Percentiles rank a stretch among this genome's conserved stretches.
These are phyloP conservation scores for Otis tarda DNA, from an alignment of 2,113 vertebrate genomes.

Conservation along the genomic window DNA sequence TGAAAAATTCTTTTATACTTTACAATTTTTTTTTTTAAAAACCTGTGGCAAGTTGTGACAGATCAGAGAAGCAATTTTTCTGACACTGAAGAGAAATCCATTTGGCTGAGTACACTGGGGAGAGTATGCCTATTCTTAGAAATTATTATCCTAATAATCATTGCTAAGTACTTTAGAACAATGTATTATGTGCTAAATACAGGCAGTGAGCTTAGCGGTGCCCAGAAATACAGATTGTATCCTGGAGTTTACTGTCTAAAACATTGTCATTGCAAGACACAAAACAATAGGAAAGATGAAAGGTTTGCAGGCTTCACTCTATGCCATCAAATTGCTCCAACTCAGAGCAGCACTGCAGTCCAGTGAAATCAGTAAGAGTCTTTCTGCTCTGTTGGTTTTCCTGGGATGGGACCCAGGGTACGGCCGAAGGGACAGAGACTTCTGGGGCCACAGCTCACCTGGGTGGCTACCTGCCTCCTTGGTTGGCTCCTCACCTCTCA, in stretches of 20 bases:
- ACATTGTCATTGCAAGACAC: neutral
- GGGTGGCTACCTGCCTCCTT: neutral
- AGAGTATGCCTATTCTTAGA: neutral
- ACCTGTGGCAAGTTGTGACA: neutral
- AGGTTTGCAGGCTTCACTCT: neutral
- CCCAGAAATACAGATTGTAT: neutral
- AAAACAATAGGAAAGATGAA: neutral
- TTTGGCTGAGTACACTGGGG: neutral
- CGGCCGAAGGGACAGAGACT: rapidly evolving
- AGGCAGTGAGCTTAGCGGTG: neutral
- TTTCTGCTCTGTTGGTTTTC: rapidly evolving
- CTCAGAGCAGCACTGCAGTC: neutral
- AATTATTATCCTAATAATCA: constrained; percentile 1
- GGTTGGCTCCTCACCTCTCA: neutral
- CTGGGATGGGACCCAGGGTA: neutral
- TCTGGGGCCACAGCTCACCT: neutral
- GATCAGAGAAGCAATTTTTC: neutral
- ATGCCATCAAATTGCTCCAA: neutral
- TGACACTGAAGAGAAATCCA: neutral
- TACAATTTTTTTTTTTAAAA: neutral
- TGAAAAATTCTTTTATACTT: neutral
- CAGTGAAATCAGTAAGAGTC: neutral
- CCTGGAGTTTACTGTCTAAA: neutral
- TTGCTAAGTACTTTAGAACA: neutral
- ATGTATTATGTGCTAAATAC: neutral